A percentile compares a stretch with the other conserved stretches of the same genome.
Evolutionary conservation across 2,888 invertebrate species (phyloP).

Genomic region (Tetragnatha montana): DNA sequence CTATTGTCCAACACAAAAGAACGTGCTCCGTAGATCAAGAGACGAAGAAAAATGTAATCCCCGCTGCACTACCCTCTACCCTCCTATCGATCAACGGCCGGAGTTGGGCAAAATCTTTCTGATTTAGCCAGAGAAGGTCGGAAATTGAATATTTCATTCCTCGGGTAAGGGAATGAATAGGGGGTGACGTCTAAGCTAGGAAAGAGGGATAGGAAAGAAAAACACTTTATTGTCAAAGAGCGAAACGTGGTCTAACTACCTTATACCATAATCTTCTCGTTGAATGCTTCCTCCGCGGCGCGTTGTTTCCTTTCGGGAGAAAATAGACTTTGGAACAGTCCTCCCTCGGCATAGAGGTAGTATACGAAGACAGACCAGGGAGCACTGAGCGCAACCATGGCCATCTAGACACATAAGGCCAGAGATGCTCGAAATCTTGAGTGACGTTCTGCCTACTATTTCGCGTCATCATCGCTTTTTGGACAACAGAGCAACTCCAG

Average conservation of each 20-base stretch:
- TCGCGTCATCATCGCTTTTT: too few species aligned
- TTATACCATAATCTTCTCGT: slow-evolving; percentile 17
- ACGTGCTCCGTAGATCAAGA: slow-evolving; percentile 40
- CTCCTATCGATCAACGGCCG: slow-evolving; percentile 8
- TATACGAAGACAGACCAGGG: neutral
- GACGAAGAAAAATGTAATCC: slow-evolving; percentile 43
- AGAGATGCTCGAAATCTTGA: too few species aligned
- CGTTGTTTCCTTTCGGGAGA: slow-evolving; percentile 1
- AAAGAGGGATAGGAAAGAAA: slow-evolving; percentile 12
- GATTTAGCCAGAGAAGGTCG: slow-evolving; percentile 30
- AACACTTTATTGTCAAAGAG: slow-evolving; percentile 43
- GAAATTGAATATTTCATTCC: slow-evolving; percentile 53
- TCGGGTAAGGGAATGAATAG: slow-evolving; percentile 26
- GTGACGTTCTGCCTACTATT: too few species aligned
- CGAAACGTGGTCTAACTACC: slow-evolving; percentile 51
- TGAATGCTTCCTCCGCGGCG: slow-evolving; percentile 12
- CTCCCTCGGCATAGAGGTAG: slow-evolving; percentile 13
- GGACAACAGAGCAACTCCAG: too few species aligned
- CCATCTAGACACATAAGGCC: too few species aligned
- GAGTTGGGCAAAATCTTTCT: slow-evolving; percentile 29
- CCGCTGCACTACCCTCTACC: neutral
- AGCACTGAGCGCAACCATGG: neutral
- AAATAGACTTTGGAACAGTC: slow-evolving; percentile 18
- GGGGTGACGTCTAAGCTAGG: slow-evolving; percentile 19
- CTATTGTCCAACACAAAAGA: slow-evolving; percentile 24